Conservation (phyloP, 2,888 invertebrate species). For the Nezara viridula region DNA sequence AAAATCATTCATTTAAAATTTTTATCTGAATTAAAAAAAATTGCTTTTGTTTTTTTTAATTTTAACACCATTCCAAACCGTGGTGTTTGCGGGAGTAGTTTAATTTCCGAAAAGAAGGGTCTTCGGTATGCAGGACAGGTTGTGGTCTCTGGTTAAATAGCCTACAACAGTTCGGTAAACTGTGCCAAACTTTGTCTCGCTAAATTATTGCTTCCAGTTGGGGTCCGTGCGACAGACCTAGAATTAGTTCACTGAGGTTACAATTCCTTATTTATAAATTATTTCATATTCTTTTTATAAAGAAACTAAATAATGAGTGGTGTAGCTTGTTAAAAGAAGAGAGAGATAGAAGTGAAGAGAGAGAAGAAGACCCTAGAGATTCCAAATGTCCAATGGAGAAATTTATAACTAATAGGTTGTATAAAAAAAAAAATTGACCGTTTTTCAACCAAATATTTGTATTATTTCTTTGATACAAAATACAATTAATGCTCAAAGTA, state of each 20-base stretch:
- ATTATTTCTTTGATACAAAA: too few relatives aligned
- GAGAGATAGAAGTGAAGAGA: too few relatives aligned
- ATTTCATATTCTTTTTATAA: too few relatives aligned
- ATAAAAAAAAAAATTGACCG: too few relatives aligned
- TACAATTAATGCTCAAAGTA: too few relatives aligned
- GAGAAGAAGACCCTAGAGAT: too few relatives aligned
- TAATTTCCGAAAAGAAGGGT: not conserved
- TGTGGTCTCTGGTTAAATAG: not conserved
- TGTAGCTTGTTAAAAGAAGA: not conserved
- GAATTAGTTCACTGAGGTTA: not conserved
- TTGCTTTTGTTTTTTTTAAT: too few relatives aligned
- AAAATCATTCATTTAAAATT: not conserved
- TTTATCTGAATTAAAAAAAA: not conserved
- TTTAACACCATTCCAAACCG: not conserved
- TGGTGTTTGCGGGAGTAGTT: not conserved
- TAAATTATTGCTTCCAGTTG: constrained; percentile 7
- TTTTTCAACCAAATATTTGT: too few relatives aligned
- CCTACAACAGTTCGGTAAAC: constrained; percentile 3
- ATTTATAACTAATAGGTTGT: too few relatives aligned
- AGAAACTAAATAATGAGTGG: not conserved
- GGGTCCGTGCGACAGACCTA: not conserved
- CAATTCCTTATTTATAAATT: not conserved
- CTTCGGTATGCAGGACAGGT: constrained; percentile 6
- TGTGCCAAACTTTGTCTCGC: not conserved
- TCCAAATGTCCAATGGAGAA: too few relatives aligned